These are phyloP conservation scores for Monodelphis domestica DNA, from an alignment of 2,797 vertebrate genomes.

Conservation along the genomic window DNA sequence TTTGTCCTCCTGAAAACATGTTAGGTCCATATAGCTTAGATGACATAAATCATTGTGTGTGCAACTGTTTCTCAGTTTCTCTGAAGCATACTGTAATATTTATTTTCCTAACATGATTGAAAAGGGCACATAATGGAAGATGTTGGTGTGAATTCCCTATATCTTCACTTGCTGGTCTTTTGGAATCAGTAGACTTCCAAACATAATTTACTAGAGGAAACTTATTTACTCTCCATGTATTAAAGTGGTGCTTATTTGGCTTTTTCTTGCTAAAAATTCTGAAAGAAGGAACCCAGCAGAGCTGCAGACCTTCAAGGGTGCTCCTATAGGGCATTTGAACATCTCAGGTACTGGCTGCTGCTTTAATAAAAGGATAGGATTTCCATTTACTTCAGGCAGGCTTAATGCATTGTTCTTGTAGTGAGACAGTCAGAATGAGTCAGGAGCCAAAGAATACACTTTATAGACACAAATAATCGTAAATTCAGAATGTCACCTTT, in stretches of 20 bases:
- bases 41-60: slow-evolving; percentile 32
- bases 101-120: slow-evolving; percentile 40
- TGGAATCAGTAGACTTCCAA: slow-evolving; percentile 43
- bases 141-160: slow-evolving; percentile 25
- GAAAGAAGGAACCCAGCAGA: slow-evolving; percentile 70
- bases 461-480: slow-evolving; percentile 99
- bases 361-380: slow-evolving; percentile 97
- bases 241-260: slow-evolving; percentile 74
- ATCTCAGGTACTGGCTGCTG: slow-evolving; percentile 94
- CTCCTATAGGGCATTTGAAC: slow-evolving; percentile 91
- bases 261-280: slow-evolving; percentile 74
- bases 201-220: slow-evolving; percentile 16
- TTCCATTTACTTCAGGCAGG: slow-evolving; percentile 94
- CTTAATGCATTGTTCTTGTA: slow-evolving; percentile 96
- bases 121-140: slow-evolving; percentile 3
- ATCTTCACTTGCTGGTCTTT: slow-evolving; percentile 52
- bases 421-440: slow-evolving; percentile 92
- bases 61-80: slow-evolving; percentile 44
- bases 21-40: slow-evolving; percentile 29
- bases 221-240: slow-evolving; percentile 56
- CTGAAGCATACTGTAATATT: slow-evolving; percentile 10
- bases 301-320: slow-evolving; percentile 88
- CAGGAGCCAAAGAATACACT: slow-evolving; percentile 97
- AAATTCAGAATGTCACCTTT: slow-evolving; percentile 99
- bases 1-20: slow-evolving; percentile 66